phyloP scores from a whole-genome alignment of 2,888 invertebrate genomes.

The Rhamphomyia laevipes region DNA sequence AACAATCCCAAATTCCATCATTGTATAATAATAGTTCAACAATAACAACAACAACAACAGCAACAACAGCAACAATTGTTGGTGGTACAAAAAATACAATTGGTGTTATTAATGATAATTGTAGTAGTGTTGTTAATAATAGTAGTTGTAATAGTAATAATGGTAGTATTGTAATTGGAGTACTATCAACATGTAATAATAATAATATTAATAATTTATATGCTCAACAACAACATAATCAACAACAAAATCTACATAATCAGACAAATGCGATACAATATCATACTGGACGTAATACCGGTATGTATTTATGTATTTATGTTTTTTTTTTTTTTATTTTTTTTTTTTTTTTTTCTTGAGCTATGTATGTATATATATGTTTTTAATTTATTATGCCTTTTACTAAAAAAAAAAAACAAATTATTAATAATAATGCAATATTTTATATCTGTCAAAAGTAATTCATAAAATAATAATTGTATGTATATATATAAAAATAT shows the following conservation, averaged over 20 bases:
- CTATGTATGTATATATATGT: too few relatives aligned
- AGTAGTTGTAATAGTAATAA: background rate
- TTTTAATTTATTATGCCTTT: too few relatives aligned
- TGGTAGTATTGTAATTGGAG: background rate
- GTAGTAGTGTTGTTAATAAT: too few relatives aligned
- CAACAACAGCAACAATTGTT: constrained; percentile 5
- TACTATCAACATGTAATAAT: background rate
- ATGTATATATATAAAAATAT: too few relatives aligned
- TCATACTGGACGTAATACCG: constrained; percentile 11
- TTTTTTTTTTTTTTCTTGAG: background rate
- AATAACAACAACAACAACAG: background rate
- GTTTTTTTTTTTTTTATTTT: background rate
- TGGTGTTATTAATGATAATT: background rate
- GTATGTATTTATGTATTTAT: constrained; percentile 9
- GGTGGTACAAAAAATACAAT: background rate
- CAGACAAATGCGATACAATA: constrained; percentile 10
- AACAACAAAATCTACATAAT: constrained; percentile 1
- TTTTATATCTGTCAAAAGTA: too few relatives aligned
- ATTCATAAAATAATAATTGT: too few relatives aligned
- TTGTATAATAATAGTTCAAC: background rate
- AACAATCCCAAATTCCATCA: background rate
- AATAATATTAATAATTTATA: background rate
- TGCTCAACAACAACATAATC: background rate
- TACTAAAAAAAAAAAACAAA: too few relatives aligned
- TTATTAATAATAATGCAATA: too few relatives aligned